Percentiles rank a stretch among this genome's conserved stretches.
These are phyloP conservation scores for Erpornis zantholeuca DNA, from an alignment of 2,113 vertebrate genomes.

Conservation along the genomic window DNA sequence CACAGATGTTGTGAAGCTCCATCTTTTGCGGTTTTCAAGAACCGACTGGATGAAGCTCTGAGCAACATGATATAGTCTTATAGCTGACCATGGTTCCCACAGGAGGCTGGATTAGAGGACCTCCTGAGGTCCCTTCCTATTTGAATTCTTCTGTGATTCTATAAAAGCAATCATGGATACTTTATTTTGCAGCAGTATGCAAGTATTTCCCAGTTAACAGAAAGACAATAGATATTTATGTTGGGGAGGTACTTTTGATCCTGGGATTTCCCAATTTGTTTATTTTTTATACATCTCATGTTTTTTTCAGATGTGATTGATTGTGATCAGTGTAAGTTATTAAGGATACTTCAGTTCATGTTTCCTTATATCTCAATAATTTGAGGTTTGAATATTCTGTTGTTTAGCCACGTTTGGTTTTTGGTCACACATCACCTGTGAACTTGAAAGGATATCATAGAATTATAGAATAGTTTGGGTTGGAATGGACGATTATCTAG, in stretches of 20 bases:
- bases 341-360: neutral
- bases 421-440: neutral
- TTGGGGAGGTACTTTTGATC: neutral
- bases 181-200: neutral
- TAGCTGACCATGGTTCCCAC: neutral
- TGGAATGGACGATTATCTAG: too few species aligned
- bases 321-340: neutral
- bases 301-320: neutral
- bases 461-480: neutral
- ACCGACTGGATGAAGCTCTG: neutral
- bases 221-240: neutral
- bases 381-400: neutral
- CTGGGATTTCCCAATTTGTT: neutral
- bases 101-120: neutral
- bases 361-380: neutral
- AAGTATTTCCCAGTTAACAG: neutral
- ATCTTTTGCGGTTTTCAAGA: neutral
- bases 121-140: neutral
- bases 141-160: neutral
- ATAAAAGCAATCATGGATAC: neutral
- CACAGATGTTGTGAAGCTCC: neutral
- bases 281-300: neutral
- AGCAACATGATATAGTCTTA: neutral
- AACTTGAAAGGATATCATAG: neutral
- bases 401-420: neutral